These are phyloP conservation scores for Polypedilum vanderplanki DNA, from an alignment of 1,140 invertebrate genomes.

Conservation along the genomic window DNA sequence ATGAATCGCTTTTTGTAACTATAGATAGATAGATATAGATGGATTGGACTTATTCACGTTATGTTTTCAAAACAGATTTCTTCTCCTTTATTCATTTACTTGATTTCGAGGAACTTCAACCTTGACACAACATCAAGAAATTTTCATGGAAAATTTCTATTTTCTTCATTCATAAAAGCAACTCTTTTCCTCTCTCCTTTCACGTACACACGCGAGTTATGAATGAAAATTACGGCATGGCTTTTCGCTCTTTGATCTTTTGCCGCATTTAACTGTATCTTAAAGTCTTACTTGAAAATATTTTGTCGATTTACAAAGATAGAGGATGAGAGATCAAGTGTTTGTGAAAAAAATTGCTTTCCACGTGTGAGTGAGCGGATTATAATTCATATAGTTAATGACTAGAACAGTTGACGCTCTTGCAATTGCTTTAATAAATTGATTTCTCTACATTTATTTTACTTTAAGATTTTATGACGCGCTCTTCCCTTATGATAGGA, in stretches of 20 bases:
- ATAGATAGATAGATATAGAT: constrained; percentile 10
- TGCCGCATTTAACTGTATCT: background rate
- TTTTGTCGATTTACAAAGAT: background rate
- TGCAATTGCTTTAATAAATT: too few relatives aligned
- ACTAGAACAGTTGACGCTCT: too few relatives aligned
- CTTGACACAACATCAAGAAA: constrained; percentile 2
- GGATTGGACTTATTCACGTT: background rate
- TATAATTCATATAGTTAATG: too few relatives aligned
- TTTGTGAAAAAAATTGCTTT: background rate
- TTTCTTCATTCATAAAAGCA: constrained; percentile 23
- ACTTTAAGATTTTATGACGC: too few relatives aligned
- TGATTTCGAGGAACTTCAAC: constrained; percentile 21
- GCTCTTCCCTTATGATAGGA: background rate
- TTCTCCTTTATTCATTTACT: background rate
- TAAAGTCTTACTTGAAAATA: background rate
- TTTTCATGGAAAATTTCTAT: background rate
- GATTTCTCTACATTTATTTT: too few relatives aligned
- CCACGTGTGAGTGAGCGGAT: background rate
- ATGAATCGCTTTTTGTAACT: background rate
- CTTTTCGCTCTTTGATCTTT: constrained; percentile 2
- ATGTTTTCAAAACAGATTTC: background rate
- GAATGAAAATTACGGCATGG: constrained; percentile 24
- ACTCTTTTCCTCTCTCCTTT: background rate
- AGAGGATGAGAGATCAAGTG: background rate
- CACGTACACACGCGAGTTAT: background rate